Percentiles rank a stretch among this genome's conserved stretches.
Conservation (phyloP, 2,888 invertebrate species). For the Megamerina dolium region DNA sequence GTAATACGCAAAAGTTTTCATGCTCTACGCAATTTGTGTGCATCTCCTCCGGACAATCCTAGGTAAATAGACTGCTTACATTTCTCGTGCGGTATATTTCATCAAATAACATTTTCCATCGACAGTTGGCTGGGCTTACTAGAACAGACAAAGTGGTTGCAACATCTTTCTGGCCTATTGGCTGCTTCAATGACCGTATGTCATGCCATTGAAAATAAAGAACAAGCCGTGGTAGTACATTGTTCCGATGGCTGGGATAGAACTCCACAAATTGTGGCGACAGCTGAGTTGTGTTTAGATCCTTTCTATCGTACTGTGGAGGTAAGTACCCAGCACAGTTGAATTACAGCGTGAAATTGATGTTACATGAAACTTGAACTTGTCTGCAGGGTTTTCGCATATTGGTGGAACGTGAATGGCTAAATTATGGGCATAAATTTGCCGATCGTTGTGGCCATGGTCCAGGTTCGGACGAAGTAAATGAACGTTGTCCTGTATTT, state of each 20-base stretch:
- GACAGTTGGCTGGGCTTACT: constrained; percentile 81
- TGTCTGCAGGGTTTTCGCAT: constrained; percentile 78
- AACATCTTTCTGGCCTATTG: constrained; percentile 78
- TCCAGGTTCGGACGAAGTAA: constrained; percentile 77
- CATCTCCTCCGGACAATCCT: constrained; percentile 71
- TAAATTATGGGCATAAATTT: constrained; percentile 97
- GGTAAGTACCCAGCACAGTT: constrained; percentile 53
- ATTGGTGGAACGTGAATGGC: constrained; percentile 92
- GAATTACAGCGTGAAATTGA: no score
- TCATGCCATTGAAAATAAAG: constrained; percentile 72
- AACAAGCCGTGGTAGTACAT: constrained; percentile 89
- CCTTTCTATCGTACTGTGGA: constrained; percentile 90
- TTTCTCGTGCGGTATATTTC: no score
- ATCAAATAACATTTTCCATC: no score
- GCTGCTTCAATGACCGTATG: constrained; percentile 76
- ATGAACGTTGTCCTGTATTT: constrained; percentile 95
- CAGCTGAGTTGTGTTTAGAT: constrained; percentile 88
- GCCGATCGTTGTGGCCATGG: constrained; percentile 87
- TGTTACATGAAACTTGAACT: not conserved
- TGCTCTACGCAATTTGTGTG: constrained; percentile 71
- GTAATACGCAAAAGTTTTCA: constrained; percentile 89
- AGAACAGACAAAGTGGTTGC: constrained; percentile 88
- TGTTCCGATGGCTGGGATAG: constrained; percentile 99
- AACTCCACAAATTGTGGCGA: constrained; percentile 92
- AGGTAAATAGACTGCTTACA: constrained; percentile 61